phyloP scores from a whole-genome alignment of 2,113 vertebrate species.

The Hippocampus guttulatus region DNA sequence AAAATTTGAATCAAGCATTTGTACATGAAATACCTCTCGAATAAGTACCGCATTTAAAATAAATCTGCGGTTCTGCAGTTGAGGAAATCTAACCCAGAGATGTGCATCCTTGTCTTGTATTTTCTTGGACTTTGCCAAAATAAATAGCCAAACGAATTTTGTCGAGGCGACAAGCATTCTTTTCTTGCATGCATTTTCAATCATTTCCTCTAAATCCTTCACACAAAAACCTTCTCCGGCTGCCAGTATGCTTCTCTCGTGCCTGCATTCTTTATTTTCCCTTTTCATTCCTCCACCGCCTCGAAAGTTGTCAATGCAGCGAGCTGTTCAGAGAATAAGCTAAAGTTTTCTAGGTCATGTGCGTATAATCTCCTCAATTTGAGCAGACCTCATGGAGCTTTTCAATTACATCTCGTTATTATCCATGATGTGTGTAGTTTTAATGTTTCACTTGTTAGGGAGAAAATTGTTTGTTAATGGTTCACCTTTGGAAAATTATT shows the following conservation, averaged over 20 bases:
- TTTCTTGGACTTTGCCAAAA: constrained; percentile 18
- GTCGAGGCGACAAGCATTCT: constrained; percentile 39
- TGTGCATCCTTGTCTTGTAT: not conserved
- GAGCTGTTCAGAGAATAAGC: constrained; percentile 26
- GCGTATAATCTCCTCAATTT: constrained; percentile 37
- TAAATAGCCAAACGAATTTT: constrained; percentile 37
- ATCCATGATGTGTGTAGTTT: constrained; percentile 25
- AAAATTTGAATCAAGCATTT: too few species aligned
- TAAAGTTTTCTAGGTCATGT: constrained; percentile 40
- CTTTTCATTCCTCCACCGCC: constrained; percentile 23
- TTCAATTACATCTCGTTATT: constrained; percentile 31
- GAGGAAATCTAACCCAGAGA: not conserved
- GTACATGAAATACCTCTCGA: too few species aligned
- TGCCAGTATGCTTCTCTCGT: constrained; percentile 14
- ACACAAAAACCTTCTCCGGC: constrained; percentile 37
- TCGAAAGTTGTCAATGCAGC: constrained; percentile 41
- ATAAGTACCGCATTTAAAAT: too few species aligned
- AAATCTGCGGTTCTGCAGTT: not conserved
- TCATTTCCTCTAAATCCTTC: constrained; percentile 52
- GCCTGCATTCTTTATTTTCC: constrained; percentile 26
- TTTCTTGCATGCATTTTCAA: constrained; percentile 48
- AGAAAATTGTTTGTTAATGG: constrained; percentile 11
- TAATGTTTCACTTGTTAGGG: constrained; percentile 10
- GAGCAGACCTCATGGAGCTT: constrained; percentile 36
- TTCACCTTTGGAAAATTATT: constrained; percentile 8